Percentiles rank a stretch among this genome's conserved stretches.
Conservation (phyloP, 2,888 invertebrate species). For the Trissonchulus latispiculum region DNA sequence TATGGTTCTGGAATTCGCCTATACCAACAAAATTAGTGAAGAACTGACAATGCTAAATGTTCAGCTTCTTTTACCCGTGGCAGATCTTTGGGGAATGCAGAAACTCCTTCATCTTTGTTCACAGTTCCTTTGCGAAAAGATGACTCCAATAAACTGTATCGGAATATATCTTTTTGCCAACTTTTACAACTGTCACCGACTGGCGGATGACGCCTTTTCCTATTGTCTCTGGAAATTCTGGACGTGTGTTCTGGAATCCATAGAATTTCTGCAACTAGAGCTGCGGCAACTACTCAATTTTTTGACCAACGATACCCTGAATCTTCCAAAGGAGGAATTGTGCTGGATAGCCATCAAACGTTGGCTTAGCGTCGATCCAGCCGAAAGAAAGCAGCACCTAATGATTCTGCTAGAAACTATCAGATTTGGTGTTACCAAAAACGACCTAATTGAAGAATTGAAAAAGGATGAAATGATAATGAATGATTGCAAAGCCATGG, state of each 20-base stretch:
- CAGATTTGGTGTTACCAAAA: background rate
- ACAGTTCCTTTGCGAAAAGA: background rate
- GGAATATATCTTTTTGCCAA: constrained; percentile 17
- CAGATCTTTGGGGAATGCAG: constrained; percentile 14
- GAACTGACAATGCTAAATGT: constrained; percentile 1
- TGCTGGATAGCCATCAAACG: background rate
- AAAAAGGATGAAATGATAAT: background rate
- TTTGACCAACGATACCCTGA: constrained; percentile 8
- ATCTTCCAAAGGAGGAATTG: background rate
- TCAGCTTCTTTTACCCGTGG: constrained; percentile 13
- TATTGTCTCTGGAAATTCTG: constrained; percentile 15
- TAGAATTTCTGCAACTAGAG: background rate
- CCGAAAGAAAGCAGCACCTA: background rate
- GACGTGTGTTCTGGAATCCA: background rate
- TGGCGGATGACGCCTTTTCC: background rate
- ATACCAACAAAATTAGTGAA: background rate
- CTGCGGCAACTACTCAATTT: background rate
- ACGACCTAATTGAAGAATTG: background rate
- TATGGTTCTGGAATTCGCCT: constrained; percentile 13
- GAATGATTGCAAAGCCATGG: background rate
- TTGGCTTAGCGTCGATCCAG: background rate
- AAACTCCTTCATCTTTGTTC: constrained; percentile 6
- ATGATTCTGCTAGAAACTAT: background rate
- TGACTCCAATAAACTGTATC: constrained; percentile 15
- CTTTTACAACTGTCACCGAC: background rate